Base-by-base conservation (phyloP, 2,113 vertebrate species). In the Channa maculata region DNA sequence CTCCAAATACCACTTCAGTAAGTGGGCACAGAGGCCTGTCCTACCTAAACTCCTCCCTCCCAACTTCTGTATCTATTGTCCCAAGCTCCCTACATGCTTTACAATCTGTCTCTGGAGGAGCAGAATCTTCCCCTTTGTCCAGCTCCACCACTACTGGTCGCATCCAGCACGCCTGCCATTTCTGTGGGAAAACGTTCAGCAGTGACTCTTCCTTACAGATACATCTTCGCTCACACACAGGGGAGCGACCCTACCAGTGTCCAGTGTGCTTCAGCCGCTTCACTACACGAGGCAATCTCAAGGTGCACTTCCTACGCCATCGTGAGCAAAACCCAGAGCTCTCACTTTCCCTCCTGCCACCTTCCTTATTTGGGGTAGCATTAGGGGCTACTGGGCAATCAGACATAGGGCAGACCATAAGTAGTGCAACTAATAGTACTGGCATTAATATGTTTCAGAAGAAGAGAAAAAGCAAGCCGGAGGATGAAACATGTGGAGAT, bases 171-270 rank as follows among this genome's bases (percentile, higher is more conserved):
- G 93, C 93, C 12, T 98, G 97, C 46, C 95, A 96, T 3, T 97
- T 96, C 79, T 98, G 97, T 50, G 96, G 96, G 12, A 98, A 98
- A 85, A 92, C 94, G 4, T 96, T 98, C 44, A 96, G 96, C 66
- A 96, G 96, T 70, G 97, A 98, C 74, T 97, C 96, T 10, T 95
- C 96, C 34, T 90, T 97, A 51, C 97, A 97, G 85, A 98, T 98
- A 90, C 97, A 98, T 75, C 90, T 98, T 45, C 94, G 97, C 33
- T 98, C 97, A 7, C 97, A 98, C 83, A 98, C 97, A 0, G 97
- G 97, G 0, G 97, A 98, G 77, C 92, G 96, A 13, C 97, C 96
- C 24, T 97, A 97, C 83, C 96, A 97, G 73, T 98, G 97, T 84
- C 96, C 96, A 3, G 95, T 98, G 37, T 98, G 97, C 39, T 95